Conservation (phyloP, 2,888 invertebrate genomes). For the Frankliniella intonsa region DNA sequence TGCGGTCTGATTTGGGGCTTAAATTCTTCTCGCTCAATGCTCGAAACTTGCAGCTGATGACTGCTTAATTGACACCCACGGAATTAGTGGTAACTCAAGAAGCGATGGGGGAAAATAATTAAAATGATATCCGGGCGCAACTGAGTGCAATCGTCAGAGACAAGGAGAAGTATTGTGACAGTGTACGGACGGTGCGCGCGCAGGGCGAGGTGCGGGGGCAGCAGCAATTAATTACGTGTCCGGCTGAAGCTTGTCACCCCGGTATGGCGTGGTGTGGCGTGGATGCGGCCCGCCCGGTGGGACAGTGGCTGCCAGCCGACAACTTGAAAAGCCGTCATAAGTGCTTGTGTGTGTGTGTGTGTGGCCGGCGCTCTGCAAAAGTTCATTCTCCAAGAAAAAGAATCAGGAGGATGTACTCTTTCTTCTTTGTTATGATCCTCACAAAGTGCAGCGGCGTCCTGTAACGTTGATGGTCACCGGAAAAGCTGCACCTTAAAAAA, state of each 20-base stretch:
- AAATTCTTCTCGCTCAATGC: too few relatives aligned
- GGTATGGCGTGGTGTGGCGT: neutral
- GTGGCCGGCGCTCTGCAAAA: too few relatives aligned
- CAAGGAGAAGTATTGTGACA: constrained; percentile 10
- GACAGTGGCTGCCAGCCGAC: neutral
- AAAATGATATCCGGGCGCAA: too few relatives aligned
- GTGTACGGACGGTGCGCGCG: neutral
- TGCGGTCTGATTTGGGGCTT: too few relatives aligned
- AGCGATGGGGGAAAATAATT: too few relatives aligned
- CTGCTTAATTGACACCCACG: neutral
- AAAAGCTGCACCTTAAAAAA: too few relatives aligned
- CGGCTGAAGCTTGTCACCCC: constrained; percentile 4
- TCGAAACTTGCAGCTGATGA: too few relatives aligned
- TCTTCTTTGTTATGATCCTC: too few relatives aligned
- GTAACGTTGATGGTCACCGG: too few relatives aligned
- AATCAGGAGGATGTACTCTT: too few relatives aligned
- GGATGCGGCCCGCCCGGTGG: neutral
- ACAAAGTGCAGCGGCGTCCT: too few relatives aligned
- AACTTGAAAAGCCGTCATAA: constrained; percentile 34
- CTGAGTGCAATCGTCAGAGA: neutral
- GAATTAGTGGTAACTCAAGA: neutral
- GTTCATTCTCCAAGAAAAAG: too few relatives aligned
- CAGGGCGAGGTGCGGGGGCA: neutral
- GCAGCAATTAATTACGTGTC: constrained; percentile 28
- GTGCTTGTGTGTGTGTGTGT: constrained; percentile 34